Base-by-base conservation (phyloP, 2,797 vertebrate species). In the Enteromius paludinosus region DNA sequence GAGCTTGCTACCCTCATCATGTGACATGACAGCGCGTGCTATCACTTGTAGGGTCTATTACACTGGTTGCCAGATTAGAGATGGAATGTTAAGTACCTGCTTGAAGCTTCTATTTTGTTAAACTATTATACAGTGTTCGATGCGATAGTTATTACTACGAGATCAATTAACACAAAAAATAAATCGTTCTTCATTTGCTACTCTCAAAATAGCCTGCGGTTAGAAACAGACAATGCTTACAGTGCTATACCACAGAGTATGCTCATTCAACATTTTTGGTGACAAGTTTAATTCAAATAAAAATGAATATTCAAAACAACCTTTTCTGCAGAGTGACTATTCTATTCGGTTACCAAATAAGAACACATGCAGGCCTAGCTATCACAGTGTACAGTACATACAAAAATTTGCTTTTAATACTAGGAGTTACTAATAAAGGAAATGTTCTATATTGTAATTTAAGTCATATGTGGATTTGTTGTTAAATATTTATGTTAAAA, bases 1-100 rank as follows among this genome's bases (percentile, higher is more conserved):
- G 52, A 11, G 35, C 23, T 70, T 59, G 35, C 12, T 7, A 79
- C 64, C 25, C 54, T 10, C 25, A 4, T 38, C 84, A 83, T 64
- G 77, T 86, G 84, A 68, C 14, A 61, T 38, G 30, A 23, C 70
- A 56, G 33, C 5, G 45, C n/a, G 54, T 74, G 72, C 14, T 74
- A 25, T 41, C 33, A 74, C 72, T 59, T 74, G 72, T 23, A 74
- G 49, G 71, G 3, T 35, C 12, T 3, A 38, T 73, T 23, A 74
- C 52, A 38, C 72, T 56, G 52, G 4, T 25, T 54, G 49, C 3
- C 18, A n/a, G 10, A 12, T 54, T 56, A n/a, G 20, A 12, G 18
- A 11, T 59, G 49, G 7, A 41, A 74, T 56, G 12, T 41, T 12
- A 38, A 38, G n/a, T 38, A 17, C 14, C 54, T 23, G 20, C 30